A percentile compares a stretch with the other conserved stretches of the same genome.
phyloP scores from a whole-genome alignment of 2,113 vertebrate species.

The Pseudorasbora parva region DNA sequence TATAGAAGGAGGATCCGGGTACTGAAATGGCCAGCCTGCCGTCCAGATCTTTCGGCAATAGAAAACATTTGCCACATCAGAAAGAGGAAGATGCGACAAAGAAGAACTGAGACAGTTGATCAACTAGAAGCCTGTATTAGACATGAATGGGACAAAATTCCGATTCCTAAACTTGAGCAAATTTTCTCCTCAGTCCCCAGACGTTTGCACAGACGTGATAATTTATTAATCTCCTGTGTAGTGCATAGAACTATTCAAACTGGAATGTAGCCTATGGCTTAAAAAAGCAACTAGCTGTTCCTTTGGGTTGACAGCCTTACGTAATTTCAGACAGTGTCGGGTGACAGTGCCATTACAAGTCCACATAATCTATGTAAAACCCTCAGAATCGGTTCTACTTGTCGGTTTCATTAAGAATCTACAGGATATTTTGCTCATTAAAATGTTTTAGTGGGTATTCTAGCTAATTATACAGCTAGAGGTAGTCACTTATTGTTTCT shows the following conservation, averaged over 20 bases:
- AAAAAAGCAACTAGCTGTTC: background rate
- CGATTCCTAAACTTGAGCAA: too few relatives aligned
- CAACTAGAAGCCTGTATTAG: too few relatives aligned
- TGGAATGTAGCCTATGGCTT: background rate
- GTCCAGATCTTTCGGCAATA: too few relatives aligned
- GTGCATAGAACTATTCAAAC: background rate
- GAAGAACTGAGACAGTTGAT: too few relatives aligned
- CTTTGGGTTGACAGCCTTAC: background rate
- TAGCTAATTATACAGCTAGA: background rate
- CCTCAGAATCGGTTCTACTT: slow-evolving; percentile 6
- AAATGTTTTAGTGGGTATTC: background rate
- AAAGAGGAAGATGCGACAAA: too few relatives aligned
- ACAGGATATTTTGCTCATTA: slow-evolving; percentile 7
- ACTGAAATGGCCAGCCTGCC: too few relatives aligned
- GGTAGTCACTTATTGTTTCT: background rate
- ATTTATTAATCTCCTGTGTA: background rate
- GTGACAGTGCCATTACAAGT: background rate
- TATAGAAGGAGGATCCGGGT: too few relatives aligned
- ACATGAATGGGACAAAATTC: too few relatives aligned
- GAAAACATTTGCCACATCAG: too few relatives aligned
- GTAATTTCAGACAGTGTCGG: slow-evolving; percentile 7
- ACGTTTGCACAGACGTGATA: too few relatives aligned
- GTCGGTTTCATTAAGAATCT: background rate
- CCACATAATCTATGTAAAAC: background rate
- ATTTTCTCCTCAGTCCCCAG: too few relatives aligned